phyloP scores from a whole-genome alignment of 92 coral and sea anemone species.

The Zoanthus sociatus region DNA sequence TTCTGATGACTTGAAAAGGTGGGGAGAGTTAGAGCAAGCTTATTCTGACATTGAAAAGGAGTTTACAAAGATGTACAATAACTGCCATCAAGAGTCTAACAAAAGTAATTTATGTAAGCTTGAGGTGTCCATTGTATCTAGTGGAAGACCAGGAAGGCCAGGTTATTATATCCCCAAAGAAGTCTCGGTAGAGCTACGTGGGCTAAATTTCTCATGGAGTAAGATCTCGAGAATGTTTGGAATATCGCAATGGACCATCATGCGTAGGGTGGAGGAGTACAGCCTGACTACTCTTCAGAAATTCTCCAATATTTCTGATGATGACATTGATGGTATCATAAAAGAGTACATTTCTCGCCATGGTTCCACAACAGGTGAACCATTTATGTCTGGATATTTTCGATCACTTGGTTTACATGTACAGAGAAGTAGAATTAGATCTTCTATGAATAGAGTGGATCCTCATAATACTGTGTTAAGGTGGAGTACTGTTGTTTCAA shows the following conservation, averaged over 20 bases:
- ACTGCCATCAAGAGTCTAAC: slow-evolving; percentile 37
- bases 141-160: slow-evolving; percentile 33
- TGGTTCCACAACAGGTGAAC: slow-evolving; percentile 62
- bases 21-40: slow-evolving; percentile 43
- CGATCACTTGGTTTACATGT: slow-evolving; percentile 1
- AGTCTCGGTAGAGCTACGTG: slow-evolving; percentile 70
- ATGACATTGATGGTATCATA: slow-evolving; percentile 57
- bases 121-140: slow-evolving; percentile 24
- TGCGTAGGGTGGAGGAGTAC: slow-evolving; percentile 68
- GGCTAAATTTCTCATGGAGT: slow-evolving; percentile 73
- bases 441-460: slow-evolving; percentile 10
- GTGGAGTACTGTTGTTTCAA: slow-evolving; percentile 9
- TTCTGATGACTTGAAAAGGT: slow-evolving; percentile 43
- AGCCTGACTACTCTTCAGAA: slow-evolving; percentile 58
- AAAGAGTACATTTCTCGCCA: slow-evolving; percentile 60
- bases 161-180: slow-evolving; percentile 32
- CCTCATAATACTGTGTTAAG: slow-evolving; percentile 12
- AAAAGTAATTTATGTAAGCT: slow-evolving; percentile 35
- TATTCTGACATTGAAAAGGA: slow-evolving; percentile 10
- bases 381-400: slow-evolving; percentile 8
- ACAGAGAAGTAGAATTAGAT: slow-evolving; percentile 11
- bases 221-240: slow-evolving; percentile 73
- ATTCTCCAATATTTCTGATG: slow-evolving; percentile 69
- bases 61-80: slow-evolving; percentile 40
- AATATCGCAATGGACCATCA: slow-evolving; percentile 72